Conservation (phyloP, 2,113 vertebrate species). For the Dendropsophus ebraccatus region DNA sequence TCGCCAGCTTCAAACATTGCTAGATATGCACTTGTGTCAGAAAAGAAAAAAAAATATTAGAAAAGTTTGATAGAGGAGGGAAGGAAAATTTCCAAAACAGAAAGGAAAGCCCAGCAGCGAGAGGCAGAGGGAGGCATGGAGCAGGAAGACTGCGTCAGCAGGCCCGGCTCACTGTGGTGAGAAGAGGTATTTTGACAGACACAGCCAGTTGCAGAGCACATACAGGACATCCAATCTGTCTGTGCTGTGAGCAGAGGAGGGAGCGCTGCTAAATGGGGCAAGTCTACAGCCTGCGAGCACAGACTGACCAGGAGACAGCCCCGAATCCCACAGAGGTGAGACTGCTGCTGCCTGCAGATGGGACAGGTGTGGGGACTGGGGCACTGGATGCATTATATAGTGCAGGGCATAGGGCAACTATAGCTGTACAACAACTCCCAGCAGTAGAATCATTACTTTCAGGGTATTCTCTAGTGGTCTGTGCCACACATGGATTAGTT, state of each 20-base stretch:
- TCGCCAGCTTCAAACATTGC: neutral
- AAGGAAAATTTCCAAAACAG: neutral
- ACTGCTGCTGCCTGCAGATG: slow-evolving; percentile 7
- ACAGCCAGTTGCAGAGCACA: slow-evolving; percentile 53
- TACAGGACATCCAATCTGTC: slow-evolving; percentile 56
- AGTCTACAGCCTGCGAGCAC: slow-evolving; percentile 20
- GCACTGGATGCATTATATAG: neutral
- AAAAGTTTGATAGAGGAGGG: neutral
- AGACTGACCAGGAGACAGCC: slow-evolving; percentile 39
- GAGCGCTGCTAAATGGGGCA: slow-evolving; percentile 51
- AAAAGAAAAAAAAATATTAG: neutral
- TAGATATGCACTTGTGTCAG: neutral
- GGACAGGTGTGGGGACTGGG: slow-evolving; percentile 19
- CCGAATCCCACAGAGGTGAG: slow-evolving; percentile 42
- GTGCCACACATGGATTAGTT: neutral
- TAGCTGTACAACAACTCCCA: neutral
- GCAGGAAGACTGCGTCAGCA: slow-evolving; percentile 50
- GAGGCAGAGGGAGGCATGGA: slow-evolving; percentile 26
- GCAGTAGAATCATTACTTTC: neutral
- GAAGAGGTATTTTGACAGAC: slow-evolving; percentile 58
- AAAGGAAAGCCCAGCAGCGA: neutral
- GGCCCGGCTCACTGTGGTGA: slow-evolving; percentile 43
- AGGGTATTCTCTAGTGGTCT: neutral
- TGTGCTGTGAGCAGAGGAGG: slow-evolving; percentile 46
- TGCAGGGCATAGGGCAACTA: no score